These are phyloP conservation scores for Trichechus manatus DNA, from an alignment of 2,113 vertebrate species.

Conservation along the genomic window DNA sequence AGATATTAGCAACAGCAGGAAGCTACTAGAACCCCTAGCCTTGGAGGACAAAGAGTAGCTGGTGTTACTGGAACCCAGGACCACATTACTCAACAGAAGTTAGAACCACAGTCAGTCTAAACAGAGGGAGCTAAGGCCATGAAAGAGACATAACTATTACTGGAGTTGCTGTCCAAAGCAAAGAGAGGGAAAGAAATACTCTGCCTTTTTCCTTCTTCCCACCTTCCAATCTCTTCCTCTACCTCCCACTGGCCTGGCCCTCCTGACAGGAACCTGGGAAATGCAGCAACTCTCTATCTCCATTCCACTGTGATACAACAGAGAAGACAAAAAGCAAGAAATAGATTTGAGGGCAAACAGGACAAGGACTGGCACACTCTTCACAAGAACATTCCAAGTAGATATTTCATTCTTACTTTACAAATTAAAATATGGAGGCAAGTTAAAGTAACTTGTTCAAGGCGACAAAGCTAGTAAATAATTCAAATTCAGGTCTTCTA, in stretches of 20 bases:
- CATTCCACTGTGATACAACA: not conserved
- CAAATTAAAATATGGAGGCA: not conserved
- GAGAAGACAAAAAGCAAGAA: not conserved
- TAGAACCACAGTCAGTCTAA: not conserved
- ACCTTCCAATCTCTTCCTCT: not conserved
- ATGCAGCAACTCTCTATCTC: not conserved
- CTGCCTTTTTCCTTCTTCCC: not conserved
- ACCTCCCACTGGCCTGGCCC: not conserved
- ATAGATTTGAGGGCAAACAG: not conserved
- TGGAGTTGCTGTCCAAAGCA: not conserved
- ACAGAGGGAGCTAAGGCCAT: not conserved
- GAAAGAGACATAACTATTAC: not conserved
- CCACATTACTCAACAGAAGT: not conserved
- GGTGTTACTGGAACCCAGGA: not conserved
- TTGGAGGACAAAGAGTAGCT: not conserved
- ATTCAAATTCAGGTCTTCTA: not conserved
- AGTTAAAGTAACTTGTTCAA: slow-evolving; percentile 14
- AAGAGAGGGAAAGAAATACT: not conserved
- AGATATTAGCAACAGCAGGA: not conserved
- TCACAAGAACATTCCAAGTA: not conserved
- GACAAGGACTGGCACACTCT: not conserved
- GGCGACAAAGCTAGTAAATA: not conserved
- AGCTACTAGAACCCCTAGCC: not conserved
- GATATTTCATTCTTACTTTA: not conserved
- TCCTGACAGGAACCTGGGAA: not conserved